Base-by-base conservation (phyloP, 2,888 invertebrate species). In the Lacanobia oleracea region DNA sequence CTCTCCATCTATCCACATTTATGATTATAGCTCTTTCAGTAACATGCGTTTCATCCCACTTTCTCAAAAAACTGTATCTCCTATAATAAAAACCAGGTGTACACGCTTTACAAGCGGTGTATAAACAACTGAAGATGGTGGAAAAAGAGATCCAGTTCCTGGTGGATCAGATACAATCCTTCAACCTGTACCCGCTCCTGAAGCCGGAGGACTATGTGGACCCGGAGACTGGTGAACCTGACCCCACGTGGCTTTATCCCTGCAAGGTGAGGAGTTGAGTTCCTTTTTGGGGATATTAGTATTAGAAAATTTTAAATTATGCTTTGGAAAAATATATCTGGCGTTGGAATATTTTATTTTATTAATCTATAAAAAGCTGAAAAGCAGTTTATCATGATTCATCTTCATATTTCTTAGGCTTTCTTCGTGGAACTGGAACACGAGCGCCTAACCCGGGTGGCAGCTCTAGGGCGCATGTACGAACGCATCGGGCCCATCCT, bases 401-500 rank as follows among this genome's bases (percentile, higher is more conserved):
- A 9, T 43, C 12, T 12, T 12, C 23, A 37, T 27, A 27, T 27
- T 79, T 67, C 61, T 1, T 87, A 97, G 97, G 96, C 97, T 23
- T 99, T 97, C 90, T 98, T 98, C 91, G 96, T 96, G 65, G 96
- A 97, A 80, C 96, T 99, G 77, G 97, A 98, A 72, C 94, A 96
- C 45, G 97, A 97, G 72, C 96, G 99, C 1, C 96, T 97, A 0
- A 97, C 97, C 71, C 97, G 97, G 63, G 95, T 98, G 9, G 97
- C 97, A 2, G 93, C 96, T 8, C 96, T 99, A 90, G 96, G 97
- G 0, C 97, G 97, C 64, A 96, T 97, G n/a, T 98, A 98, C 90
- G 97, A 97, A 60, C 97, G 98, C 0, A 96, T 98, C 59, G 98
- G 98, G 0, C 98, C 98, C 0, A 97, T 98, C 70, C 95, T 99